Percentiles rank a stretch among this genome's conserved stretches.
phyloP scores from a whole-genome alignment of 2,797 vertebrate genomes.

The Toxotes lorentzi region DNA sequence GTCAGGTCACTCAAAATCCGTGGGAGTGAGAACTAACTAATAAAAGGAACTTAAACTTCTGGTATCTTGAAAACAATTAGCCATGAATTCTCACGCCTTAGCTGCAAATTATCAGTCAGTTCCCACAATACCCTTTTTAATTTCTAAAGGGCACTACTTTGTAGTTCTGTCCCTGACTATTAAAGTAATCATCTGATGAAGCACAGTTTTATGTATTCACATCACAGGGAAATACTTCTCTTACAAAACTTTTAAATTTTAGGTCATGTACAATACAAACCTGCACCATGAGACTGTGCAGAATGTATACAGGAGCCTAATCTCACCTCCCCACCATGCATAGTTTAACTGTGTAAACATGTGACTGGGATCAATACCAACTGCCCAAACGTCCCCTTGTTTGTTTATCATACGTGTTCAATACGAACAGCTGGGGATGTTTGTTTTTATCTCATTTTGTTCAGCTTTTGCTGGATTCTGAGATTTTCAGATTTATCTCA shows the following conservation, averaged over 20 bases:
- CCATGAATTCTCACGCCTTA: neutral
- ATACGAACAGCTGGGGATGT: constrained; percentile 35
- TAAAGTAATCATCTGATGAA: neutral
- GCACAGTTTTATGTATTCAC: neutral
- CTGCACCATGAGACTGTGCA: constrained; percentile 2
- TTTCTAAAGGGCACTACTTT: neutral
- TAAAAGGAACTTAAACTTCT: constrained; percentile 27
- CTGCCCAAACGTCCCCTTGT: constrained; percentile 24
- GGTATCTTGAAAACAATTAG: constrained; percentile 37
- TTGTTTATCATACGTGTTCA: constrained; percentile 48
- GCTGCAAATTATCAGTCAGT: constrained; percentile 24
- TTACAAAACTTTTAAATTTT: constrained; percentile 34
- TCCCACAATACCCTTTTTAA: constrained; percentile 11
- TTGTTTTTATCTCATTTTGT: constrained; percentile 47
- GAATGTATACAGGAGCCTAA: constrained; percentile 40
- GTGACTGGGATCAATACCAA: constrained; percentile 44
- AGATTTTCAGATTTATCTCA: constrained; percentile 52
- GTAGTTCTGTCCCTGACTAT: neutral
- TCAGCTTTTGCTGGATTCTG: constrained; percentile 39
- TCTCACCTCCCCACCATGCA: constrained; percentile 35
- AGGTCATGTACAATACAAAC: neutral
- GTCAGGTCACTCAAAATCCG: constrained; percentile 17
- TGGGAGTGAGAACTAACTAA: constrained; percentile 4
- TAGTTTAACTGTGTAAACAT: constrained; percentile 53
- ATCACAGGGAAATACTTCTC: neutral